Base-by-base conservation (phyloP, 2,888 invertebrate species). In the Metacarcinus magister region DNA sequence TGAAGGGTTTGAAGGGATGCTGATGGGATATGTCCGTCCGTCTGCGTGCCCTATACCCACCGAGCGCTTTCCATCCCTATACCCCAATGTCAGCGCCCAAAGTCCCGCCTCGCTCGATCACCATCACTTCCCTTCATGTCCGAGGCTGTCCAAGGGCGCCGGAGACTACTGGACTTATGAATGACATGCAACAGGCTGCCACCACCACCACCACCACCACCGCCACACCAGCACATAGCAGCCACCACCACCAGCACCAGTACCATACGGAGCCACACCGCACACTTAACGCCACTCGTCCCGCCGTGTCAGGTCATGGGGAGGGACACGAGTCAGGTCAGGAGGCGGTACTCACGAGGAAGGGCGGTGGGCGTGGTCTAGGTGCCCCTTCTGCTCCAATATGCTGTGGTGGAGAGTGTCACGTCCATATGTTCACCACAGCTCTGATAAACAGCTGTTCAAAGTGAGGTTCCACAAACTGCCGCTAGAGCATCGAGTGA, bases 181-280 rank as follows among this genome's bases (percentile, higher is more conserved):
- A 95, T 95, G 95, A 95, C 93, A 95, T 89, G 95, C 95, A 95
- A 95, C 95, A 95, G 95, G 95, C 95, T 95, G 95, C 89, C 82
- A 90, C 89, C 28, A 60, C 43, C 23, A 54, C 28, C n/a, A 32
- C 60, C 43, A 89, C 43, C 23, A 75, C 46, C 94, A 39, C 32
- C 89, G 39, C 32, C 94, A 54, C 93, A 93, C 60, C 93, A 67
- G 54, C 93, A 67, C 93, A 39, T 10, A 44, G 2, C 7, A 32
- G 19, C 28, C 46, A 92, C 93, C n/a, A 44, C 75, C 75, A 75
- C 75, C 75, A 75, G 87, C 32, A 87, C 32, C 87, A 13, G 32
- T 87, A 87, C 87, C 87, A 87, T 87, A 87, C 87, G 87, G 87
- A 5, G 87, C 87, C 87, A 16, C 87, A 87, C 32, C 32, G 32